Evolutionary conservation across 1,140 invertebrate genomes (phyloP).

Genomic region (Cydia fagiglandana): DNA sequence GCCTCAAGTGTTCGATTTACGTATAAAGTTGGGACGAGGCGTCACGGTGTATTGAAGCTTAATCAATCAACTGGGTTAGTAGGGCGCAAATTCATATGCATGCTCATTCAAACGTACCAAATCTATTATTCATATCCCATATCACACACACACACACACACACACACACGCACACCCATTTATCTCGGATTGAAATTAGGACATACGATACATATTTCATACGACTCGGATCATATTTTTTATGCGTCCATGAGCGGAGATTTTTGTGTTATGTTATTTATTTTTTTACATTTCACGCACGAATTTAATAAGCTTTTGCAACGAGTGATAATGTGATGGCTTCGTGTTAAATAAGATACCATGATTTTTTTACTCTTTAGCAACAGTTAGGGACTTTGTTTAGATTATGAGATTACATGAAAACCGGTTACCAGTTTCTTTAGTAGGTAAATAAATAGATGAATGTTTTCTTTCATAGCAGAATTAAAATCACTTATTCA

Average conservation of each 20-base stretch:
- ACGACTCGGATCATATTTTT: background rate
- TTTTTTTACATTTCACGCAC: background rate
- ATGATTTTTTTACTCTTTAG: too few relatives aligned
- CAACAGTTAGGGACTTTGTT: too few relatives aligned
- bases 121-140: conserved; percentile 10
- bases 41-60: conserved; percentile 4
- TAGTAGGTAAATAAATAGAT: too few relatives aligned
- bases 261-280: background rate
- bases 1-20: background rate
- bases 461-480: too few relatives aligned
- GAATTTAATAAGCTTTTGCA: too few relatives aligned
- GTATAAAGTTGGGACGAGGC: background rate
- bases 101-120: background rate
- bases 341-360: too few relatives aligned
- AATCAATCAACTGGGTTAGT: conserved; percentile 6
- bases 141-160: background rate
- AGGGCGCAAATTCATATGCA: conserved; percentile 3
- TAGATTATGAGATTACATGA: too few relatives aligned
- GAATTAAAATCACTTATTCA: too few relatives aligned
- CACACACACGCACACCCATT: background rate
- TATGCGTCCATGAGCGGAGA: background rate
- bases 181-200: background rate
- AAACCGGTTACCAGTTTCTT: too few relatives aligned
- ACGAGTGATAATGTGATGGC: too few relatives aligned
- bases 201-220: too few relatives aligned